phyloP scores from a whole-genome alignment of 2,113 vertebrate genomes.

The Oreochromis spilurus region DNA sequence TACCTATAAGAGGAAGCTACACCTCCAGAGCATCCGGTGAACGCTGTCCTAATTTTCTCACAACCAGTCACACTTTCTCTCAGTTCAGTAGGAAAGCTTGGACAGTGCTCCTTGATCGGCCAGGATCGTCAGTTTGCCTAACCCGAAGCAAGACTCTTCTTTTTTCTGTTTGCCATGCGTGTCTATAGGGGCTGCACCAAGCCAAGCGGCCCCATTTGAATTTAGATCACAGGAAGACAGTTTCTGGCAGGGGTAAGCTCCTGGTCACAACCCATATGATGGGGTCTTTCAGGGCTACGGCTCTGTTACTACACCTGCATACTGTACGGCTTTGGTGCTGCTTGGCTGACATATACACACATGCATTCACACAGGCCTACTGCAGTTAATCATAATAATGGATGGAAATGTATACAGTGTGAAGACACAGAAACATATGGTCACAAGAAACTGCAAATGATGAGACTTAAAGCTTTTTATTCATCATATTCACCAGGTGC shows the following conservation, averaged over 20 bases:
- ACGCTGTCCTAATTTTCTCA: not conserved
- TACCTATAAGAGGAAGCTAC: not conserved
- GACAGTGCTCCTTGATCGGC: not conserved
- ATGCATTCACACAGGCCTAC: not conserved
- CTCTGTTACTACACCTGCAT: slow-evolving; percentile 5
- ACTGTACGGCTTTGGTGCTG: not conserved
- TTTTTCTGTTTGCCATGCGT: not conserved
- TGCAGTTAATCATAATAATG: not conserved
- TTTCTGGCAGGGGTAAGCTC: slow-evolving; percentile 32
- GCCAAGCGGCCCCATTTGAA: slow-evolving; percentile 38
- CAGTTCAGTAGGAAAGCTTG: not conserved
- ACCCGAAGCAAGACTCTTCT: not conserved
- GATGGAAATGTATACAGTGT: not conserved
- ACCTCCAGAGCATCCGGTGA: not conserved
- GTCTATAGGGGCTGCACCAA: not conserved
- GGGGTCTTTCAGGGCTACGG: slow-evolving; percentile 34
- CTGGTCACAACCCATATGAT: slow-evolving; percentile 28
- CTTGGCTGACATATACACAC: not conserved
- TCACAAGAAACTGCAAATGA: not conserved
- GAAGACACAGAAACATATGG: not conserved
- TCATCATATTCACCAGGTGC: not conserved
- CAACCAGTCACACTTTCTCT: not conserved
- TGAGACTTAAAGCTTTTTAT: not conserved
- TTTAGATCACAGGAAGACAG: slow-evolving; percentile 43
- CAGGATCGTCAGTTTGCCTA: not conserved